Conservation (phyloP, 2,888 invertebrate species). For the Cantharis flavilabris region DNA sequence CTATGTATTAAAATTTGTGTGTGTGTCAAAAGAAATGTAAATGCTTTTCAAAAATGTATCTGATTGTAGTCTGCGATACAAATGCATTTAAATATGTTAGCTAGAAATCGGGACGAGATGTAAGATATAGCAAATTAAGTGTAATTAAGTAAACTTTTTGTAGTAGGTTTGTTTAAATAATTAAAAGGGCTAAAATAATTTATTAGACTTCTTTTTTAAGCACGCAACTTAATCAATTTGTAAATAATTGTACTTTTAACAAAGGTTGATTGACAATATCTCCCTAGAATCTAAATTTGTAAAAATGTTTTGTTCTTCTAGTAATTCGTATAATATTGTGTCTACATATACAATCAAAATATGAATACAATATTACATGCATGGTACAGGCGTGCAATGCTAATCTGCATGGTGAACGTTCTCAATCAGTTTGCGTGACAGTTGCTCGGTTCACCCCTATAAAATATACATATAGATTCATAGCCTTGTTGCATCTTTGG, state of each 20-base stretch:
- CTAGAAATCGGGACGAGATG: not conserved
- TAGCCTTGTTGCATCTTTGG: slow-evolving; percentile 48
- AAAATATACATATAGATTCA: slow-evolving; percentile 52
- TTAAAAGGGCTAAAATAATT: not conserved
- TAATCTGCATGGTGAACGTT: slow-evolving; percentile 49
- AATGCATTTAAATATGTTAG: not conserved
- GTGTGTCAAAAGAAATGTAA: no score
- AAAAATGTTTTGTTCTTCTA: slow-evolving; percentile 11
- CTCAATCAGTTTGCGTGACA: slow-evolving; percentile 49
- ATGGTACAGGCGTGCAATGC: slow-evolving; percentile 34
- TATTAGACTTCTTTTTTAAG: not conserved
- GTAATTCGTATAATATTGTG: slow-evolving; percentile 18
- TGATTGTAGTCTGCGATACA: not conserved
- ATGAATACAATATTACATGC: slow-evolving; percentile 31
- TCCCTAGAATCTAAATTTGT: not conserved
- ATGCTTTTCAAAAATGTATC: not conserved
- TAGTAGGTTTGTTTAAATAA: not conserved
- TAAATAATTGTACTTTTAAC: slow-evolving; percentile 1
- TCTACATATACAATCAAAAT: slow-evolving; percentile 33
- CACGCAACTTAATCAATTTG: slow-evolving; percentile 2
- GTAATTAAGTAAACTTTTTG: not conserved
- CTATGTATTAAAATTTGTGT: no score
- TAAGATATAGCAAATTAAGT: not conserved
- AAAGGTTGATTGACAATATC: slow-evolving; percentile 4
- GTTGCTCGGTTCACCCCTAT: slow-evolving; percentile 47